A percentile compares a stretch with the other conserved stretches of the same genome.
Evolutionary conservation across 2,113 vertebrate species (phyloP).

Genomic region (Merops nubicus): DNA sequence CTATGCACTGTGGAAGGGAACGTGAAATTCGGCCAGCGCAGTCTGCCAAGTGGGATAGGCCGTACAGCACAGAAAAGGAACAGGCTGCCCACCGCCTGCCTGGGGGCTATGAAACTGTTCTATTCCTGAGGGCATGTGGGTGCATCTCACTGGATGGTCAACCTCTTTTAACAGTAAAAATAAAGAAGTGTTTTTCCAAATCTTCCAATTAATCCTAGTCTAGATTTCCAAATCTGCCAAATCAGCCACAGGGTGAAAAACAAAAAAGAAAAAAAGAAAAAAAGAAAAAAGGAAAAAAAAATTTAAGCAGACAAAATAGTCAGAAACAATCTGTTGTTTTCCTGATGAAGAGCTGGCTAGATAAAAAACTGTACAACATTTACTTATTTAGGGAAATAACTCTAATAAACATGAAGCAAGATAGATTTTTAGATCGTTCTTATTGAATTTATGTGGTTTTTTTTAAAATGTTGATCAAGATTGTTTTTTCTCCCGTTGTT

Average conservation of each 20-base stretch:
- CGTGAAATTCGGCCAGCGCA: not conserved
- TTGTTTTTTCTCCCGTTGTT: not conserved
- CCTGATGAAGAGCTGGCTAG: not conserved
- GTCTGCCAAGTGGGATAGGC: not conserved
- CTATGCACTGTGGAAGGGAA: not conserved
- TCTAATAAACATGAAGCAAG: not conserved
- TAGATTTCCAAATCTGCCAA: not conserved
- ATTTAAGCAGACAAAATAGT: not conserved
- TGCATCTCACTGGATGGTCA: not conserved
- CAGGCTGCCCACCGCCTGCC: fast-evolving
- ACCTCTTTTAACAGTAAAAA: not conserved
- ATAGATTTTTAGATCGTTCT: not conserved
- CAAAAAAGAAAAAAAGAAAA: not conserved
- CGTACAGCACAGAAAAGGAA: not conserved
- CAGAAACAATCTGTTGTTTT: not conserved
- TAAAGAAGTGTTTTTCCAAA: not conserved
- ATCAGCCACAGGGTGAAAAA: not conserved
- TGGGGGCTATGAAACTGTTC: not conserved
- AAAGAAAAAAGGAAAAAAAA: not conserved
- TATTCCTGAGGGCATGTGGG: not conserved
- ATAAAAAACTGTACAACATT: not conserved
- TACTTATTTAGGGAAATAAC: not conserved
- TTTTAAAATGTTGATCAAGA: not conserved
- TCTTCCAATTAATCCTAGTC: not conserved
- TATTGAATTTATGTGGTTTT: not conserved